Evolutionary conservation across 2,113 vertebrate genomes (phyloP), one percentile per base, ranked within the genome.

Genomic region (Hypomesus transpacificus): DNA sequence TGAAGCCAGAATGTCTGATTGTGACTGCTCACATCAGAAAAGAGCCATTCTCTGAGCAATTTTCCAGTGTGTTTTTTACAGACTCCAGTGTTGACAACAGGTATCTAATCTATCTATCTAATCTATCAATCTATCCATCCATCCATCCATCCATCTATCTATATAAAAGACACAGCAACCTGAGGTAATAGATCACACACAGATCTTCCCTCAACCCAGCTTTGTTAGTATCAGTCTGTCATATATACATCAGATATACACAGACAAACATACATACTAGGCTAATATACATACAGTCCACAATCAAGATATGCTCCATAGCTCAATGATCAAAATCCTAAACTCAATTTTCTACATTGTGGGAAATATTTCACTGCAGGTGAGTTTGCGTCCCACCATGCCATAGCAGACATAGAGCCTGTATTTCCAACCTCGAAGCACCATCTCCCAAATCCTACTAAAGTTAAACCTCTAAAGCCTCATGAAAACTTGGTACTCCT

Each of bases 1-100:
- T 66, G 58, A 51, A 14, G 75, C 74, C 74, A 81, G 24, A 26
- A 72, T 77, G 53, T 79, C 77, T 75, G 74, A 85, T 80, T 72
- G 76, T 80, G 75, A 67, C 71, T 73, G 20, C n/a, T 51, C 75
- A 57, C 67, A 74, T 79, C 76, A 80, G 69, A 34, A 63, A 53
- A 56, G 2, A 70, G 75, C 68, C 59, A 14, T 68, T 75, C 81
- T 76, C 28, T 63, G 22, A 63, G 22, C 21, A 57, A 76, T 82
- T 69, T 74, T 65, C 31, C 26, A 67, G 21, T 70, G 21, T 70
- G 62, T 74, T 63, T n/a, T 7, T 34, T 34, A 34, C 4, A 34
- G 31, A 21, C 69, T 65, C 57, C 26, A 28, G 5, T 13, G 66
- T n/a, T 54, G 20, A 39, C 58, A 70, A 56, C 26, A 46, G 4